Conservation (phyloP, 2,113 vertebrate species). For the Madoqua kirkii region DNA sequence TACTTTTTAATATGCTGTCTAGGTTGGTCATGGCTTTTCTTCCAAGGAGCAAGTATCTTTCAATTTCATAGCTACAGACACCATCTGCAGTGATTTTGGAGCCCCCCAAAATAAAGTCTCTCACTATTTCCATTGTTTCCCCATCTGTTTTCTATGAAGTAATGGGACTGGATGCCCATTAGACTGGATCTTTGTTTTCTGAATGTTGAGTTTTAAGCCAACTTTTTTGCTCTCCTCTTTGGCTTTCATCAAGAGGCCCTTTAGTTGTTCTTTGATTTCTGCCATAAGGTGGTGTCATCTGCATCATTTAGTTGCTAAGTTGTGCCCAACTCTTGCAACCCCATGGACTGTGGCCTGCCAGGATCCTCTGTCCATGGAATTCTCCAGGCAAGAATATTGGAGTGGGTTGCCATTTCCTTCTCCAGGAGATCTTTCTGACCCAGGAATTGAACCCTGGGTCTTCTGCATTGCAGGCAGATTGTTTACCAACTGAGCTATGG, state of each 20-base stretch:
- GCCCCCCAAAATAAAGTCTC: neutral
- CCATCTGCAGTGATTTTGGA: neutral
- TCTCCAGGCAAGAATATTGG: neutral
- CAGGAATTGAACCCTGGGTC: neutral
- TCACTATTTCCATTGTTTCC: neutral
- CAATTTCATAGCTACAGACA: neutral
- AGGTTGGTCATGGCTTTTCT: neutral
- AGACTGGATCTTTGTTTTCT: neutral
- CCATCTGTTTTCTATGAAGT: neutral
- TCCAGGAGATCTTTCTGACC: neutral
- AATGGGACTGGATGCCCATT: neutral
- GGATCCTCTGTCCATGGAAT: neutral
- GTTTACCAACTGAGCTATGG: neutral
- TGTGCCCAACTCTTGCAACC: neutral
- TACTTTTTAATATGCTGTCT: neutral
- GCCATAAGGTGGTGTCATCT: neutral
- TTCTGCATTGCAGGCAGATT: neutral
- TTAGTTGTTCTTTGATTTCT: neutral
- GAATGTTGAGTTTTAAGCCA: neutral
- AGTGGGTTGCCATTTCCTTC: neutral
- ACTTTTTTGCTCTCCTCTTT: neutral
- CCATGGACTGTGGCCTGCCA: neutral
- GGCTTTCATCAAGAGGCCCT: neutral
- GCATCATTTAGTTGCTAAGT: neutral
- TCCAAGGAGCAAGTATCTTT: neutral